Base-by-base conservation (phyloP, 2,888 invertebrate species). In the Abrostola triplasia region DNA sequence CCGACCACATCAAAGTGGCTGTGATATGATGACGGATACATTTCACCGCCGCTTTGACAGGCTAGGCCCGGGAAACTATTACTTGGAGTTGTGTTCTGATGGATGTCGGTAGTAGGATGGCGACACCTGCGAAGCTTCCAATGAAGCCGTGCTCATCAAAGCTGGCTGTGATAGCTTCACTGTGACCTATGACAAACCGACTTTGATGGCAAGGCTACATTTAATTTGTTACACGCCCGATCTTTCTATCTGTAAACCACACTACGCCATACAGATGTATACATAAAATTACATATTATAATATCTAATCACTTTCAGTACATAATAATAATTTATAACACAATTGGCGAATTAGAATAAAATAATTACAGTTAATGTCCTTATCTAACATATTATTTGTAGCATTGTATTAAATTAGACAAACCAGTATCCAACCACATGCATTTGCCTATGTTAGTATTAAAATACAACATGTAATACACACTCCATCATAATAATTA, bases 1-100 rank as follows among this genome's bases (percentile, higher is more conserved):
- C 96, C 96, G 95, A 97, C 96, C 96, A 97, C 97, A 97, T 98
- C 98, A 98, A 98, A 98, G 97, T 98, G 98, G 98, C 98, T 98
- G 98, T 98, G 98, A 98, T 98, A 98, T 97, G 98, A 96, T 86
- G 88, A 88, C 79, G 91, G 92, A 80, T 81, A 95, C 96, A 97
- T 96, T 97, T 97, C 98, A 98, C 98, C 96, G 96, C 97, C 97
- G 96, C 96, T 97, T 98, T 97, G 97, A 97, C 96, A 96, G 96
- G 95, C 94, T 95, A 95, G 96, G 95, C 95, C 95, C 93, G 95
- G 95, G 93, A 91, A 90, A 82, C 74, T 60, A 54, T 53, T 60
- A 55, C 57, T 49, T 51, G 10, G 41, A 10, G 36, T 50, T 41
- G 13, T 49, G 41, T 54, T 41, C 35, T 49, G 36, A 24, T 41